Conservation (phyloP, 2,888 invertebrate species). For the Cyclophora albipunctata region DNA sequence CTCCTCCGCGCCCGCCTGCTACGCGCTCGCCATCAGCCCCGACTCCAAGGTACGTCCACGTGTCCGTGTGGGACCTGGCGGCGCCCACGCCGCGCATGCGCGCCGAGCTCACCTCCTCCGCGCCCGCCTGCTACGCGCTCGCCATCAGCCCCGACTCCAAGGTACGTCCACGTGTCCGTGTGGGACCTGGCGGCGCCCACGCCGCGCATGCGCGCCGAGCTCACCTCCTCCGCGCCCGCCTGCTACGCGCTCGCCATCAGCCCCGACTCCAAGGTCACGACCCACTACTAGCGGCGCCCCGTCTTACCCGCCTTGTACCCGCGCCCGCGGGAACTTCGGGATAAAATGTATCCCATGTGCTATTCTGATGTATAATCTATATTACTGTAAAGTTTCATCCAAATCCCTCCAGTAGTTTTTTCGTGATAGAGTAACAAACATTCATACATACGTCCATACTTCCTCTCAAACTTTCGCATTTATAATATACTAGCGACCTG, state of each 20-base stretch:
- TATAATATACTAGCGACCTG: too few species aligned
- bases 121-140: conserved; percentile 98
- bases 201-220: conserved; percentile 93
- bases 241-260: conserved; percentile 98
- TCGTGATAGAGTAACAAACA: too few species aligned
- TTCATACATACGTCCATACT: too few species aligned
- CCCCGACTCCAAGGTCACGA: conserved; percentile 90
- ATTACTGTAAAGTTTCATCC: too few species aligned
- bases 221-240: conserved; percentile 93
- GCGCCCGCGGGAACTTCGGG: too few species aligned
- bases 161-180: conserved; percentile 85
- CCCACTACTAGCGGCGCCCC: too few species aligned
- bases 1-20: conserved; percentile 96
- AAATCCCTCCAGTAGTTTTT: too few species aligned
- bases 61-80: conserved; percentile 95
- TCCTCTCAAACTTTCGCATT: too few species aligned
- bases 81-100: conserved; percentile 94
- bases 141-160: conserved; percentile 98
- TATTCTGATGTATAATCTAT: too few species aligned
- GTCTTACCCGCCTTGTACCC: too few species aligned
- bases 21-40: conserved; percentile 96
- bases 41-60: conserved; percentile 88
- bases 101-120: conserved; percentile 91
- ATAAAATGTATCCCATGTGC: too few species aligned
- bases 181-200: conserved; percentile 94